These are phyloP conservation scores for Fistularia tabacaria DNA, from an alignment of 2,797 vertebrate genomes.

Conservation along the genomic window DNA sequence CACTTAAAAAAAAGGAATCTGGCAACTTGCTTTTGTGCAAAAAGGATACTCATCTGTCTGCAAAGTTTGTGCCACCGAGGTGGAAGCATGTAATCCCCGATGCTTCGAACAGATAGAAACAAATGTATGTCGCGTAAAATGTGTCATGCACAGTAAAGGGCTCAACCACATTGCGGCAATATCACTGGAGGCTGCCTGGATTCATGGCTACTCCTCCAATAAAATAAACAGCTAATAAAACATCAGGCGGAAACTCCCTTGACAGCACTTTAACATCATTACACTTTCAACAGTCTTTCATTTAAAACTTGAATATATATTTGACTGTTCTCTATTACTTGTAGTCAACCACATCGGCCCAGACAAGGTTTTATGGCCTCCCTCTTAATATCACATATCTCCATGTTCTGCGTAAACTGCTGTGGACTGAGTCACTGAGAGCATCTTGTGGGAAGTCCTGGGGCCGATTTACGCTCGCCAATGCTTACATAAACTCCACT, in stretches of 20 bases:
- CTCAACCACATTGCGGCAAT: slow-evolving; percentile 65
- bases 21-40: slow-evolving; percentile 17
- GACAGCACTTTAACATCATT: slow-evolving; percentile 74
- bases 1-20: slow-evolving; percentile 21
- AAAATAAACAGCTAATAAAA: slow-evolving; percentile 80
- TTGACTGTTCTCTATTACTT: slow-evolving; percentile 64
- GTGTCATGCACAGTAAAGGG: slow-evolving; percentile 65
- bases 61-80: slow-evolving; percentile 61
- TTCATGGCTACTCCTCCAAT: slow-evolving; percentile 72
- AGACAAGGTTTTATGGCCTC: slow-evolving; percentile 56
- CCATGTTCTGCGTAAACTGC: slow-evolving; percentile 44
- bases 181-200: slow-evolving; percentile 54
- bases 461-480: slow-evolving; percentile 65
- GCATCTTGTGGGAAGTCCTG: slow-evolving; percentile 66
- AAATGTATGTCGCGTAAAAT: slow-evolving; percentile 75
- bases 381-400: slow-evolving; percentile 70
- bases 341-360: slow-evolving; percentile 56
- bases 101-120: slow-evolving; percentile 56
- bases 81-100: slow-evolving; percentile 53
- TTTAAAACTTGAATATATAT: slow-evolving; percentile 73
- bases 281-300: slow-evolving; percentile 73
- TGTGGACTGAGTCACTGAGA: slow-evolving; percentile 36
- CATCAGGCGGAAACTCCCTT: slow-evolving; percentile 60
- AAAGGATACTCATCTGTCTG: slow-evolving; percentile 69
- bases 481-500: slow-evolving; percentile 69